Evolutionary conservation across 1,140 invertebrate species (phyloP), one percentile per base, ranked within the genome.

Genomic region (Lysiphlebus fabarum): DNA sequence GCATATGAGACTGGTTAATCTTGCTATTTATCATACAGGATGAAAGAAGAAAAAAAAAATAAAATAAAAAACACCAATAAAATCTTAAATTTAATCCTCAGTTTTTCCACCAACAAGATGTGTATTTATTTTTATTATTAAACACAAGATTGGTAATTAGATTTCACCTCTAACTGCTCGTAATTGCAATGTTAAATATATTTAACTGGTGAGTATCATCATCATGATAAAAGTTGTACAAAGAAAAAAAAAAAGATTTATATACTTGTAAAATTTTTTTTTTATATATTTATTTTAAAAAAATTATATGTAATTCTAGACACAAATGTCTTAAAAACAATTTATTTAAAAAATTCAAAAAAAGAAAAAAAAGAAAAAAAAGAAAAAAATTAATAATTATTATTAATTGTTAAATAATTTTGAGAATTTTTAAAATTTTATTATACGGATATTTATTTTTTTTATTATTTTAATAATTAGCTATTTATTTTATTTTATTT

Each of bases 11-110:
- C 67, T 36, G 26, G 68, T 67, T 75, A 76, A 76, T 76, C 72
- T 76, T 51, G 66, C 69, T 72, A 76, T 76, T 74, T 73, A 75
- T 75, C 74, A 73, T n/a, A n/a, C 73, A 71, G 71, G 72, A 73
- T 73, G 69, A 62, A 62, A n/a, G n/a, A n/a, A n/a, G n/a, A n/a
- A n/a, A n/a, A n/a, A n/a, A n/a, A n/a, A n/a, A n/a, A n/a, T n/a
- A n/a, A n/a, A n/a, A n/a, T n/a, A n/a, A 61, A 57, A 58, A 58
- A 41, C 50, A 57, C 58, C 62, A 68, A 69, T 70, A 65, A 62
- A 64, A 62, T 64, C 61, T 60, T 62, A 61, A 58, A 48, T 14
- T 70, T 67, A 65, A 67, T 58, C 65, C 66, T 65, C 56, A 58
- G 63, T 64, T 56, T 59, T 61, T 61, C 58, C 58, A 55, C 14